These are phyloP conservation scores for Hermaeophaga mercurialis DNA, from an alignment of 2,888 invertebrate genomes.

Conservation along the genomic window DNA sequence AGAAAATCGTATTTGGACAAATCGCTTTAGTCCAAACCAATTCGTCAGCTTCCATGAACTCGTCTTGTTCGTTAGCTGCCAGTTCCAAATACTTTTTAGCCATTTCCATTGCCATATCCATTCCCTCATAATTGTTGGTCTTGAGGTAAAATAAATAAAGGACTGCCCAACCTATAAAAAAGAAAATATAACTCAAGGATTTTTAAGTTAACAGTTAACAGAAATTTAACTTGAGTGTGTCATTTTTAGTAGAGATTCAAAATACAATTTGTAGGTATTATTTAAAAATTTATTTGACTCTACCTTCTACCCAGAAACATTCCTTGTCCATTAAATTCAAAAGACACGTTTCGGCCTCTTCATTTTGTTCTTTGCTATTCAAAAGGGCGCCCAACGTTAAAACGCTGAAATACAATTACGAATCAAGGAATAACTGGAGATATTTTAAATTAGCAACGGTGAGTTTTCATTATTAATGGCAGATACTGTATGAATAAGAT, in stretches of 20 bases:
- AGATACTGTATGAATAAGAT: too few species aligned
- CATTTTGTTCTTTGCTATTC: constrained; percentile 36
- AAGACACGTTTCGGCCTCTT: constrained; percentile 54
- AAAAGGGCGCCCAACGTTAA: neutral
- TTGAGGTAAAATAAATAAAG: constrained; percentile 51
- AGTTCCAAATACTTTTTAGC: constrained; percentile 45
- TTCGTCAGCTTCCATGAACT: constrained; percentile 45
- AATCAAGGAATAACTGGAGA: too few species aligned
- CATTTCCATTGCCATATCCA: constrained; percentile 50
- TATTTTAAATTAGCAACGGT: too few species aligned
- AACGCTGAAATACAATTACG: too few species aligned
- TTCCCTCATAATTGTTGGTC: constrained; percentile 47
- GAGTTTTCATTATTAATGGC: too few species aligned
- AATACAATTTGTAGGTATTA: too few species aligned
- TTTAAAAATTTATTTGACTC: neutral
- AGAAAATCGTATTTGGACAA: constrained; percentile 47
- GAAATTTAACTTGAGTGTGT: too few species aligned
- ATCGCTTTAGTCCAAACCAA: constrained; percentile 49
- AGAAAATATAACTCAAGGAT: too few species aligned
- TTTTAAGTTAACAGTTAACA: too few species aligned
- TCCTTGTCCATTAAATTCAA: constrained; percentile 47
- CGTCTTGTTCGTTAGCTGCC: constrained; percentile 28
- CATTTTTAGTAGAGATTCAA: too few species aligned
- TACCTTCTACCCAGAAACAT: constrained; percentile 52
- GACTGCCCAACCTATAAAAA: constrained; percentile 50